Evolutionary conservation across 37 sponge, comb jelly and placozoan species (phyloP).

Genomic region (Aplysina aerophoba): DNA sequence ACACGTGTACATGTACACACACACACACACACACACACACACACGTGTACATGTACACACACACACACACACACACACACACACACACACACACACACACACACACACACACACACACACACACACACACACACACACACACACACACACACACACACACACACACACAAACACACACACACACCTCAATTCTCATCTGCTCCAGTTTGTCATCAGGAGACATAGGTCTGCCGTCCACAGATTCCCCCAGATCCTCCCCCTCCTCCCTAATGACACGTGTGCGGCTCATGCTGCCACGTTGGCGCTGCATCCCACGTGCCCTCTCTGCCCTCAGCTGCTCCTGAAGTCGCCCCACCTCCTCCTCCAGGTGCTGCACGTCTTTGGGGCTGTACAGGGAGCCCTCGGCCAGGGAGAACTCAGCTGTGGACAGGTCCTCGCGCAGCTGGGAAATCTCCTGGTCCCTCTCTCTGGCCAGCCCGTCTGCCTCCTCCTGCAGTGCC

Average conservation of each 20-base stretch:
- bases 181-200: neutral
- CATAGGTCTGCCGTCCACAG: neutral
- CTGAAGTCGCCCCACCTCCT: neutral
- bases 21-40: slow-evolving; percentile 29
- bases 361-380: neutral
- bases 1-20: slow-evolving; percentile 34
- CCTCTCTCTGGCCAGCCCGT: neutral
- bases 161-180: neutral
- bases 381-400: neutral
- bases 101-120: slow-evolving; percentile 70
- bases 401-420: slow-evolving; percentile 21
- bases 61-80: slow-evolving; percentile 50
- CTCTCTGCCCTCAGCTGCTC: slow-evolving; percentile 2
- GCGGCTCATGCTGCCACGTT: neutral
- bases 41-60: slow-evolving; percentile 25
- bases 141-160: slow-evolving; percentile 22
- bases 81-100: slow-evolving; percentile 66
- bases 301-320: too few relatives aligned
- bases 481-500: neutral
- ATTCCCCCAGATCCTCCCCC: neutral
- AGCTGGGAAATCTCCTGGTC: slow-evolving; percentile 4
- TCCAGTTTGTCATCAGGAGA: slow-evolving; percentile 10
- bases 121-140: slow-evolving; percentile 69
- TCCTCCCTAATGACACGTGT: neutral
- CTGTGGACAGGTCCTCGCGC: neutral